Base-by-base conservation (phyloP, 2,888 invertebrate species). In the Drosophila pullipes region DNA sequence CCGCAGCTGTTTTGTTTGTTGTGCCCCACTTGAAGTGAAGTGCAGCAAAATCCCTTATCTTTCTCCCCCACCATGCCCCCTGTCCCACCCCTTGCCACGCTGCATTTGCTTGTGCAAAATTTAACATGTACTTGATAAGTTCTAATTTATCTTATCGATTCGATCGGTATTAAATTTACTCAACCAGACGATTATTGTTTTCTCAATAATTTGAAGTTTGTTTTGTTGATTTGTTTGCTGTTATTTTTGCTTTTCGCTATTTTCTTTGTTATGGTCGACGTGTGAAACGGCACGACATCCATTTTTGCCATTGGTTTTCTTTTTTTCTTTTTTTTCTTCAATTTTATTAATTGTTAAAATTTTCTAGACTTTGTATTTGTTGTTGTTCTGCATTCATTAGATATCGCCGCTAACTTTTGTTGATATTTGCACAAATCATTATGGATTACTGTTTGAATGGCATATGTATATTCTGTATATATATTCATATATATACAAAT, bases 71-170 rank as follows among this genome's bases (percentile, higher is more conserved):
- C 16, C 4, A 35, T 13, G 1, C 16, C 37, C 18, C 2, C 2
- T 37, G 2, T 0, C 47, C 4, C 9, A 7, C 9, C 39, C 18
- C 41, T n/a, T 37, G 25, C 18, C 18, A 9, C 33, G 28, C 57
- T 80, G 69, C 85, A 69, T 41, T 73, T 52, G 35, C 16, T n/a
- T 16, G 28, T 22, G 11, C 25, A 33, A 67, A 63, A 52, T 25
- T 33, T 10, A 11, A 7, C 37, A 37, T 53, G 13, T 10, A 53
- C 44, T 52, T 58, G 35, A 49, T 39, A 18, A 64, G 37, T 52
- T 65, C 47, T 49, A n/a, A 35, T 50, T n/a, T 88, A 85, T 85
- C 85, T 85, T 85, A 85, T 85, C 85, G 59, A 30, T 50, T 88
- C 89, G 59, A 33, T 54, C 31, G 39, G 59, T 70, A 47, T 68